Conservation (phyloP, 2,113 vertebrate species). For the Petrocephalus microphthalmus region DNA sequence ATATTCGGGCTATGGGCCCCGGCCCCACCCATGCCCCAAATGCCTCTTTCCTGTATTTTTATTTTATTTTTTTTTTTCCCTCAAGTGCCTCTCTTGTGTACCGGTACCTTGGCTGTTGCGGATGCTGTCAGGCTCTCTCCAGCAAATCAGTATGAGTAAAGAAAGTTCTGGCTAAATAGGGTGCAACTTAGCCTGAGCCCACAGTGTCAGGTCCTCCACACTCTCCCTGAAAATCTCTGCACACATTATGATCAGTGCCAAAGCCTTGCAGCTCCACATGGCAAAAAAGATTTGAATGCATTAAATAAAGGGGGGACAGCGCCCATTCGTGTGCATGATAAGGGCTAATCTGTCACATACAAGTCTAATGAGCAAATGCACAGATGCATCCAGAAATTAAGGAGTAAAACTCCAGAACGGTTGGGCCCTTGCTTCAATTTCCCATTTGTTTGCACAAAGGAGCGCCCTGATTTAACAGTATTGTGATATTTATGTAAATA, state of each 20-base stretch:
- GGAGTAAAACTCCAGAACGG: not conserved
- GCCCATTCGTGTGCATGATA: not conserved
- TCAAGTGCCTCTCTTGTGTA: conserved; percentile 51
- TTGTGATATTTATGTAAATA: conserved; percentile 37
- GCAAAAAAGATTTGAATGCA: not conserved
- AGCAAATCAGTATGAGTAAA: not conserved
- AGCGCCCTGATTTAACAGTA: conserved; percentile 13
- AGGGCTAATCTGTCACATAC: not conserved
- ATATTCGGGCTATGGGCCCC: not conserved
- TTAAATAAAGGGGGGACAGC: too few relatives aligned
- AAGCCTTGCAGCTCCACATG: not conserved
- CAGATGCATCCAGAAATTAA: not conserved
- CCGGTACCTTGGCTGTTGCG: conserved; percentile 33
- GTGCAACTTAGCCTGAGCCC: conserved; percentile 20
- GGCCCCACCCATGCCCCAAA: not conserved
- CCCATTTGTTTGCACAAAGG: conserved; percentile 25
- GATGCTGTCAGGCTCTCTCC: conserved; percentile 8
- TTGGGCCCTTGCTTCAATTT: not conserved
- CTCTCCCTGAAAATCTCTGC: not conserved
- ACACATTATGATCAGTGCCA: not conserved
- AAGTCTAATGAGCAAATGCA: not conserved
- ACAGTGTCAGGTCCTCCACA: not conserved
- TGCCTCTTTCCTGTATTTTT: not conserved
- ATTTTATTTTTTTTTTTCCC: conserved; percentile 29
- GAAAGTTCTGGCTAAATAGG: not conserved